Percentiles rank a stretch among this genome's conserved stretches.
These are phyloP conservation scores for Aldabrachelys gigantea DNA, from an alignment of 2,113 vertebrate species.

Conservation along the genomic window DNA sequence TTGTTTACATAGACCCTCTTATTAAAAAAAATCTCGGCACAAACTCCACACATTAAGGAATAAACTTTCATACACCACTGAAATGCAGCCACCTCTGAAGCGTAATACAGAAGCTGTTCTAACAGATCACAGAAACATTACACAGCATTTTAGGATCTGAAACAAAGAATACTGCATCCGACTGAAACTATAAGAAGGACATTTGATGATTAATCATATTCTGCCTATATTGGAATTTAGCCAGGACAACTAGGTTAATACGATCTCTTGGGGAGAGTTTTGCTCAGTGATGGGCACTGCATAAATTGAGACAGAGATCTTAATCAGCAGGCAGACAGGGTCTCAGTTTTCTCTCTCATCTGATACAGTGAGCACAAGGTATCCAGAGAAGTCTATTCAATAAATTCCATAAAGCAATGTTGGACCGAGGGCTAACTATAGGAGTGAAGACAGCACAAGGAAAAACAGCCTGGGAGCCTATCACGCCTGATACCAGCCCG, in stretches of 20 bases:
- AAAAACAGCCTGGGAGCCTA: not conserved
- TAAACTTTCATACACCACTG: accelerated
- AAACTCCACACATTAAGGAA: accelerated
- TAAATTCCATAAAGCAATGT: accelerated
- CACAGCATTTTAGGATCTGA: accelerated
- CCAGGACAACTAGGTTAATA: not conserved
- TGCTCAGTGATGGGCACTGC: not conserved
- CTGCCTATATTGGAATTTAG: not conserved
- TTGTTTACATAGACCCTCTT: accelerated
- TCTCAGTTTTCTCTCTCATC: not conserved
- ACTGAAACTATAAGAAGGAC: not conserved
- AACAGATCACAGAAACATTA: accelerated
- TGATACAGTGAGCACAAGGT: not conserved
- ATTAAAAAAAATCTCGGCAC: not conserved
- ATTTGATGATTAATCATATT: accelerated
- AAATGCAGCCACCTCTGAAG: accelerated
- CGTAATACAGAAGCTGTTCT: not conserved
- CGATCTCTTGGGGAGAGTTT: not conserved
- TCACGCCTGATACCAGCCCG: accelerated
- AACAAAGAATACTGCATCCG: not conserved
- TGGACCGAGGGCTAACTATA: not conserved
- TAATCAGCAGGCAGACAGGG: not conserved
- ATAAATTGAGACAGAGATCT: not conserved
- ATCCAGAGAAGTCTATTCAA: not conserved
- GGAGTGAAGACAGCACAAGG: accelerated